Evolutionary conservation across 2,888 invertebrate species (phyloP).

Genomic region (Steromphala cineraria): DNA sequence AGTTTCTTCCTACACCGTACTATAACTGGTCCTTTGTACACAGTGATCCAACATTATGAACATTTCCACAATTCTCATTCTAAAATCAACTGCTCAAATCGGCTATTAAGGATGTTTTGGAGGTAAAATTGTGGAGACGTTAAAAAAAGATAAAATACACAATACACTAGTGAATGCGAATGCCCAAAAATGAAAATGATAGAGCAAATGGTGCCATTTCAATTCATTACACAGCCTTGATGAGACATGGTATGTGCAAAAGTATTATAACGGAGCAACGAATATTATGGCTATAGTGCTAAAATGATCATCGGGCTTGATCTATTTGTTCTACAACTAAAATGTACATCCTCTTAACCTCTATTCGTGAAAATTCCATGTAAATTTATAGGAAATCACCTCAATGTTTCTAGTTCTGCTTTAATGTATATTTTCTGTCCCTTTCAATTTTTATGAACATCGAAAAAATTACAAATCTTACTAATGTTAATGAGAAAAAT

Average conservation of each 20-base stretch:
- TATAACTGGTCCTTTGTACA: conserved; percentile 1
- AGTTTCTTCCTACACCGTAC: neutral
- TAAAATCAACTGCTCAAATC: neutral
- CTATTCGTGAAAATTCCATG: too few relatives aligned
- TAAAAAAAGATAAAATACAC: neutral
- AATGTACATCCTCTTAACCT: too few relatives aligned
- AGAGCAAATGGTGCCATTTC: conserved; percentile 4
- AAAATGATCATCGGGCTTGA: too few relatives aligned
- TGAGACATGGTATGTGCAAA: neutral
- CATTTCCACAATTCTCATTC: neutral
- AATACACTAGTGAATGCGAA: neutral
- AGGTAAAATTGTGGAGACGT: conserved; percentile 10
- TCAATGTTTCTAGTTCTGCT: too few relatives aligned
- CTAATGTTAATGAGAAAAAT: too few relatives aligned
- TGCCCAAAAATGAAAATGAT: neutral
- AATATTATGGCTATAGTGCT: too few relatives aligned
- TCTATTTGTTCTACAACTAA: too few relatives aligned
- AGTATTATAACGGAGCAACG: too few relatives aligned
- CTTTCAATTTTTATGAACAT: too few relatives aligned
- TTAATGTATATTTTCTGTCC: too few relatives aligned
- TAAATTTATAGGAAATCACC: too few relatives aligned
- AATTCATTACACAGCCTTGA: conserved; percentile 3
- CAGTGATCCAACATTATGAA: neutral
- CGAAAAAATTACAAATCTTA: too few relatives aligned
- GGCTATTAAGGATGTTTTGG: neutral